These are phyloP conservation scores for Eulithis prunata DNA, from an alignment of 2,888 invertebrate genomes.

Conservation along the genomic window DNA sequence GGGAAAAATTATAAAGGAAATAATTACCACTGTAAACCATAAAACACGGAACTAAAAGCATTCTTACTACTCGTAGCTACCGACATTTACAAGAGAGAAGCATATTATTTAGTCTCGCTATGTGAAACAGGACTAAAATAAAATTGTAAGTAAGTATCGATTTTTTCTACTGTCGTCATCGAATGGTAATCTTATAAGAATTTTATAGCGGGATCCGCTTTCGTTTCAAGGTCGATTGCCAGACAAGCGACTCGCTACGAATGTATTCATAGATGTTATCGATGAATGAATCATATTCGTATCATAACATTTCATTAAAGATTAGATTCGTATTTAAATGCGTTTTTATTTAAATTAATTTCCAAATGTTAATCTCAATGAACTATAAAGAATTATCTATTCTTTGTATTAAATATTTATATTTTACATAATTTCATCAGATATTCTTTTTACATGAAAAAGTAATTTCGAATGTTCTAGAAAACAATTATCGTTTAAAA, in stretches of 20 bases:
- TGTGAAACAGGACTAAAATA: constrained; percentile 8
- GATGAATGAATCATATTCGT: constrained; percentile 4
- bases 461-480: constrained; percentile 3
- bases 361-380: no score
- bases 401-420: no score
- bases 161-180: neutral
- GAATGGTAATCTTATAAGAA: constrained; percentile 27
- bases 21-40: no score
- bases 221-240: constrained; percentile 35
- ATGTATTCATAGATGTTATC: neutral
- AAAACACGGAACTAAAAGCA: no score
- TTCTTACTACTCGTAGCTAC: no score
- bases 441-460: neutral
- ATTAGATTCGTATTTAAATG: neutral
- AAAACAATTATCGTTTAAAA: no score
- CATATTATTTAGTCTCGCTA: neutral
- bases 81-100: neutral
- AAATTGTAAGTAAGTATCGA: constrained; percentile 20
- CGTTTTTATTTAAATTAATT: neutral
- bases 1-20: no score
- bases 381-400: no score
- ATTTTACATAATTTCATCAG: no score
- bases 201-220: constrained; percentile 39
- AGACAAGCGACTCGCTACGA: constrained; percentile 2
- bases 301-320: neutral